Evolutionary conservation across 2,797 vertebrate species (phyloP), one percentile per base, ranked within the genome.

Genomic region (Petrocephalus sullivani): DNA sequence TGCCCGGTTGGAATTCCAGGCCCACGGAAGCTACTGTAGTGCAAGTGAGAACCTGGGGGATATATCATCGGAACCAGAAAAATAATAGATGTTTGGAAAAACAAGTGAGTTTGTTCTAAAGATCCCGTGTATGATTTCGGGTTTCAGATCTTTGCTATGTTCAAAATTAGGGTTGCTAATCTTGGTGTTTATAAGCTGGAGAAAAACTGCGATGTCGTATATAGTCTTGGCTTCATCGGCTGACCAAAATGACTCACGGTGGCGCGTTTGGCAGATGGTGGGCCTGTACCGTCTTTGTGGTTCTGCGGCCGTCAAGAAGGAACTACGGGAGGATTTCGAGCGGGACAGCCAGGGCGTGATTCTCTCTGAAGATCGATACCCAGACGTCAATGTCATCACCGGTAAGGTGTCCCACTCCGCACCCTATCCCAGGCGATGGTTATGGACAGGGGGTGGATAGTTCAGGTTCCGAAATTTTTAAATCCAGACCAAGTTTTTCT

Each of bases 361-460:
- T 86, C 96, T 99, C 84, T 96, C 96, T 75, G 98, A 99, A 93
- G 97, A 94, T 94, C 96, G 95, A 28, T 99, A 98, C 91, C 98
- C 98, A 0, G 98, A 99, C 92, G 96, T 99, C 90, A 99, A 99
- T 89, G 98, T 99, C 93, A 98, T 99, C 92, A 99, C 98, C 97
- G 98, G 98, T 99, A 97, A 92, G 60, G 85, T 21, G 53, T 46
- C 49, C 49, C 2, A 21, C 46, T 28, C n/a, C 21, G 4, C 51
- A 8, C 81, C 12, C 46, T 37, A 33, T 28, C 28, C 4, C 12
- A 14, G 12, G 64, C 28, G 3, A 28, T 21, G 23, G 60, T 64
- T 23, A 64, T 3, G 60, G 28, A 33, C 64, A 37, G 64, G 1
- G 1, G 1, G 64, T 67, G 64, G 23, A 10, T 28, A 33, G 3